Evolutionary conservation across 1,140 invertebrate species (phyloP).

Genomic region (Zaprionus vittiger): DNA sequence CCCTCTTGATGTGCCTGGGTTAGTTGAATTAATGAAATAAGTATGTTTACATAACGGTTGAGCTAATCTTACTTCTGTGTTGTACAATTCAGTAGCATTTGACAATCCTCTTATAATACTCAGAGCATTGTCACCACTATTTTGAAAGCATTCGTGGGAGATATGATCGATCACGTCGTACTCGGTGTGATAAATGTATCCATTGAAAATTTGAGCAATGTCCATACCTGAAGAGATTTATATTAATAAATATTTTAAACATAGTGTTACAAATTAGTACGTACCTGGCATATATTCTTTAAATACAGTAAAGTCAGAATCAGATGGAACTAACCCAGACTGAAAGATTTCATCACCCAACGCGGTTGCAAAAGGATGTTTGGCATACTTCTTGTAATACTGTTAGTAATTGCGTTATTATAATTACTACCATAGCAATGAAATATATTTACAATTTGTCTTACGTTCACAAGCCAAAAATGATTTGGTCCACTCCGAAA

Average conservation of each 20-base stretch:
- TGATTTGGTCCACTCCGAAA: conserved; percentile 96
- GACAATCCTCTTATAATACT: conserved; percentile 88
- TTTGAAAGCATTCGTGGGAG: conserved; percentile 91
- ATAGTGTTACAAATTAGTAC: conserved; percentile 3
- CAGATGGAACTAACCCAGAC: conserved; percentile 92
- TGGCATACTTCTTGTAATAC: conserved; percentile 91
- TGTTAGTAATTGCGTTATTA: conserved; percentile 85
- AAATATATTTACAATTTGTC: conserved; percentile 39
- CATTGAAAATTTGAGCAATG: conserved; percentile 96
- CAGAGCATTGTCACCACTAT: conserved; percentile 91
- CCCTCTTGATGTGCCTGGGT: conserved; percentile 68
- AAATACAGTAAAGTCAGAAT: conserved; percentile 95
- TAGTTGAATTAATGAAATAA: conserved; percentile 85
- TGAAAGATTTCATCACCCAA: conserved; percentile 94
- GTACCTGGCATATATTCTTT: conserved; percentile 86
- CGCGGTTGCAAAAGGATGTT: conserved; percentile 92
- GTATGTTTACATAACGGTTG: not conserved
- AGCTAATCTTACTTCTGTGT: conserved; percentile 61
- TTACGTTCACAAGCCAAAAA: conserved; percentile 93
- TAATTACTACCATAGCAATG: conserved; percentile 62
- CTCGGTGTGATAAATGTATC: conserved; percentile 95
- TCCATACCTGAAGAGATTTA: conserved; percentile 86
- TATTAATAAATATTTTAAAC: not conserved
- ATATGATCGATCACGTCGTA: conserved; percentile 91
- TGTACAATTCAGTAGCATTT: conserved; percentile 86